Percentiles rank a stretch among this genome's conserved stretches.
Evolutionary conservation across 2,797 vertebrate genomes (phyloP).

Genomic region (Danionella dracula): DNA sequence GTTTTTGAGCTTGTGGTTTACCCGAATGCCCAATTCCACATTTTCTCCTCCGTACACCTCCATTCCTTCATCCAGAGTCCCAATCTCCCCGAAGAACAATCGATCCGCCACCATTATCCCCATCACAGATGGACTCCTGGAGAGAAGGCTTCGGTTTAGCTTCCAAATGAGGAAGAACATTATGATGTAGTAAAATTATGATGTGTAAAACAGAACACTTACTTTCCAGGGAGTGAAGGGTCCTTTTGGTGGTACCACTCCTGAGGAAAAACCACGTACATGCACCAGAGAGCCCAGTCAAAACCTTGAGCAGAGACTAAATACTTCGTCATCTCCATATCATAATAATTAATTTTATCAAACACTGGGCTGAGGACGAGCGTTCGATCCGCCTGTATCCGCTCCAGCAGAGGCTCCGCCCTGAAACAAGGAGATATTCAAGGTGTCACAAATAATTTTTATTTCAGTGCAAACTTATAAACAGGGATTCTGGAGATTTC

Average conservation of each 20-base stretch:
- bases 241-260: slow-evolving; percentile 67
- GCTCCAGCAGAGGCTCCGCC: slow-evolving; percentile 73
- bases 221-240: slow-evolving; percentile 66
- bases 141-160: too few relatives aligned
- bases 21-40: slow-evolving; percentile 94
- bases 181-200: too few relatives aligned
- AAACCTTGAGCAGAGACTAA: slow-evolving; percentile 55
- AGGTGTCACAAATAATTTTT: too few relatives aligned
- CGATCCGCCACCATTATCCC: slow-evolving; percentile 97
- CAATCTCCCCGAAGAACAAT: slow-evolving; percentile 96
- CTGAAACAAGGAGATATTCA: slow-evolving; percentile 40
- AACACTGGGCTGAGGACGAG: slow-evolving; percentile 72
- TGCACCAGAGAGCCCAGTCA: slow-evolving; percentile 75
- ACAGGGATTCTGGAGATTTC: too few relatives aligned
- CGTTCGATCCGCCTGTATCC: slow-evolving; percentile 70
- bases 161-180: too few relatives aligned
- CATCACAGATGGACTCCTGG: slow-evolving; percentile 94
- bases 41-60: slow-evolving; percentile 97
- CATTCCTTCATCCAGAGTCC: slow-evolving; percentile 95
- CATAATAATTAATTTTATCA: slow-evolving; percentile 65
- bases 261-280: slow-evolving; percentile 58
- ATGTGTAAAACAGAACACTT: slow-evolving; percentile 42
- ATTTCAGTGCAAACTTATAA: too few relatives aligned
- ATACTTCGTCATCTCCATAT: slow-evolving; percentile 57
- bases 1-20: slow-evolving; percentile 57